A percentile compares a stretch with the other conserved stretches of the same genome.
Evolutionary conservation across 2,113 vertebrate genomes (phyloP).

Genomic region (Ictidomys tridecemlineatus): DNA sequence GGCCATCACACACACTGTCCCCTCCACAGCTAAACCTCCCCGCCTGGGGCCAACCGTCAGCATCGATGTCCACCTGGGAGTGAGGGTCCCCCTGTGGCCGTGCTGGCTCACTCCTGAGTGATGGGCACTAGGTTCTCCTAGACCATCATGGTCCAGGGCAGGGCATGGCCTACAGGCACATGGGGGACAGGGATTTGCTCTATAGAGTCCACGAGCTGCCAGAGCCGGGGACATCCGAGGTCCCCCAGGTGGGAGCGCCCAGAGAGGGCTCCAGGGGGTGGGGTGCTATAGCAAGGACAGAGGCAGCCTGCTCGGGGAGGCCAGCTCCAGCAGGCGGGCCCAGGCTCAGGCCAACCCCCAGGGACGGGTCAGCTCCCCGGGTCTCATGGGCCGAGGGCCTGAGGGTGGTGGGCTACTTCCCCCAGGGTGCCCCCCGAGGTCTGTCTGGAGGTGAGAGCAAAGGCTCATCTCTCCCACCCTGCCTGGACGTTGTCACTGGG

Average conservation of each 20-base stretch:
- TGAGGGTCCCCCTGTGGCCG: not conserved
- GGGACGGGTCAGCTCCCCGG: no score
- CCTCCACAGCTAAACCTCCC: not conserved
- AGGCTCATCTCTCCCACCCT: no score
- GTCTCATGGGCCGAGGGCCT: not conserved
- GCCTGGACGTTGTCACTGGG: no score
- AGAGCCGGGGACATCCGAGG: not conserved
- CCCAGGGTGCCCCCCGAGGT: no score
- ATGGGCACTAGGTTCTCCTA: not conserved
- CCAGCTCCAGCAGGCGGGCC: no score
- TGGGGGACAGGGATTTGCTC: not conserved
- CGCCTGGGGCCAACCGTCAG: not conserved
- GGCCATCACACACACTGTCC: no score
- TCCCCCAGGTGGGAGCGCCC: not conserved
- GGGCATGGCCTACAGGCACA: not conserved
- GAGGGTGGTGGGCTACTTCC: not conserved
- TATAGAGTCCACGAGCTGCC: not conserved
- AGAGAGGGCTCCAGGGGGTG: not conserved
- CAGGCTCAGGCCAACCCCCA: not conserved
- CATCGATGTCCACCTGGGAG: fast-evolving
- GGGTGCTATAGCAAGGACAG: no score
- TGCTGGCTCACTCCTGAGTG: not conserved
- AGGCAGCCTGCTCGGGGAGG: no score
- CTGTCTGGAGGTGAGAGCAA: no score
- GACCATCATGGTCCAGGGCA: not conserved